Conservation (phyloP, 2,888 invertebrate genomes). For the Chloroclystis v-ata region DNA sequence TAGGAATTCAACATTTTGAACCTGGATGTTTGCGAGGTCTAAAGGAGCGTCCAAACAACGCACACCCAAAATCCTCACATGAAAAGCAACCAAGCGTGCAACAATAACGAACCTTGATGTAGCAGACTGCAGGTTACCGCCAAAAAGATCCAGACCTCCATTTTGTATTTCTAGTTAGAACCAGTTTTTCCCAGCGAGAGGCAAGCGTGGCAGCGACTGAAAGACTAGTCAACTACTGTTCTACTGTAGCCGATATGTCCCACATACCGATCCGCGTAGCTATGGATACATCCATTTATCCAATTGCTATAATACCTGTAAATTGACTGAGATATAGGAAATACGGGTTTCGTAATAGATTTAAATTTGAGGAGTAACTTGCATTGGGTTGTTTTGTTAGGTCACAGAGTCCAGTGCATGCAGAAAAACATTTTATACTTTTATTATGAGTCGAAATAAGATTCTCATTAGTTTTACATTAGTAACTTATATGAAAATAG, state of each 20-base stretch:
- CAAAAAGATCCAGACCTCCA: constrained; percentile 58
- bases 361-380: constrained; percentile 1
- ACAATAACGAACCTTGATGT: constrained; percentile 62
- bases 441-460: too few species aligned
- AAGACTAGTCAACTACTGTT: constrained; percentile 18
- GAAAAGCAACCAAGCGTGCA: constrained; percentile 9
- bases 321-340: constrained; percentile 52
- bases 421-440: too few species aligned
- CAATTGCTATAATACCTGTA: constrained; percentile 62
- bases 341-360: constrained; percentile 32
- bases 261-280: constrained; percentile 8
- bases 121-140: constrained; percentile 68
- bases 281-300: constrained; percentile 48
- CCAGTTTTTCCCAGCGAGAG: constrained; percentile 47
- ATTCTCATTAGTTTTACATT: too few species aligned
- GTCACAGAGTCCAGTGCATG: too few species aligned
- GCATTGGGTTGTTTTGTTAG: constrained; percentile 8
- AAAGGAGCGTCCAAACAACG: too few species aligned
- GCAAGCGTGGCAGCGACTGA: constrained; percentile 39
- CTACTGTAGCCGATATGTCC: constrained; percentile 1
- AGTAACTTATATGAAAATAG: too few species aligned
- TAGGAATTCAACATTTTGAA: too few species aligned
- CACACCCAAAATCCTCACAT: too few species aligned
- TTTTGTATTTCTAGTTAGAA: constrained; percentile 39
- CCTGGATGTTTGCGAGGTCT: too few species aligned